Base-by-base conservation (phyloP, 2,797 vertebrate species). In the Natrix natrix region DNA sequence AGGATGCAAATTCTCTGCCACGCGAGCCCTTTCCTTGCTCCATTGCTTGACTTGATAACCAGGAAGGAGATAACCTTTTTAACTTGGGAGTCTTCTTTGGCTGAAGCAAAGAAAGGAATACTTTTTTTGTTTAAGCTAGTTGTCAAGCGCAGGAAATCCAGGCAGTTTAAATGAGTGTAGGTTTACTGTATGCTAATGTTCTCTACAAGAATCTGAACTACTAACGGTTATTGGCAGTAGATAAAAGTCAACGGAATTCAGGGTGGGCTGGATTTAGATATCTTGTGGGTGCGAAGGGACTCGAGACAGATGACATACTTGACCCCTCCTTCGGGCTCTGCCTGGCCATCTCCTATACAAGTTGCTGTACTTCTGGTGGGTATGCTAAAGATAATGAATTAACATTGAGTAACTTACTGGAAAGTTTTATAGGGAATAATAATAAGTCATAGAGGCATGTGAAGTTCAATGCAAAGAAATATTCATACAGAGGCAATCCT, bases 321-420 rank as follows among this genome's bases (percentile, higher is more conserved):
- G n/a, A 5, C 32, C 32, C 16, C 7, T 74, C 32, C 16, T 37
- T 37, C 32, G 17, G 2, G 32, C 7, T 74, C 6, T 37, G 16
- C 32, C n/a, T 37, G n/a, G 66, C 26, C 14, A 74, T 74, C 16
- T 74, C 32, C 98, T 98, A 98, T 97, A 96, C 97, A 97, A 97
- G 94, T 95, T 95, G 94, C 96, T 97, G 96, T 95, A 92, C 97
- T 96, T 96, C 97, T 98, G 98, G 98, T 98, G 98, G 98, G 98
- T 98, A 98, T 97, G 98, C 98, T 98, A 98, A 98, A 98, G 97
- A 97, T 97, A 97, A 97, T 97, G 97, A 97, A 97, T 96, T 96
- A 97, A 97, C 97, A 97, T 98, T 97, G 97, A 24, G 43, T 98
- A 96, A 97, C 97, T 97, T 97, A 97, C 96, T 95, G 96, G 98